Evolutionary conservation across 2,888 invertebrate genomes (phyloP).

Genomic region (Dryobota labecula): DNA sequence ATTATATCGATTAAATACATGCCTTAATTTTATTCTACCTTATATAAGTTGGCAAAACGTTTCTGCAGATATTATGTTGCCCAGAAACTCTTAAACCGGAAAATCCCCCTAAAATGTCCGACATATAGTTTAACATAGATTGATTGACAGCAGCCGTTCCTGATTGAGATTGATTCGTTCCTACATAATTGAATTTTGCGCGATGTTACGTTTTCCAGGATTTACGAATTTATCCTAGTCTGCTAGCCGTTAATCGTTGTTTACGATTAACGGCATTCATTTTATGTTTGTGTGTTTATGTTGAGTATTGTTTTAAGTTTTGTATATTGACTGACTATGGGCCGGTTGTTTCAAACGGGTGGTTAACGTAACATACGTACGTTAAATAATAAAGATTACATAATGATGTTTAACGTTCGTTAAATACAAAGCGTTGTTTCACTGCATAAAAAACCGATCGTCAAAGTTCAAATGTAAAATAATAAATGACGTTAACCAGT

Average conservation of each 20-base stretch:
- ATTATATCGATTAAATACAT: not conserved
- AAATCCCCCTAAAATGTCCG: slow-evolving; percentile 8
- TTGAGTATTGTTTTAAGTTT: not conserved
- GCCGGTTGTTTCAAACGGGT: no score
- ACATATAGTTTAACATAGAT: slow-evolving; percentile 35
- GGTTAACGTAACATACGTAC: no score
- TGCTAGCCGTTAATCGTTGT: slow-evolving; percentile 27
- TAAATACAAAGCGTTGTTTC: no score
- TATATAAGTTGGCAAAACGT: not conserved
- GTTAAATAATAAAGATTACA: no score
- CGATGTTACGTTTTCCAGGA: slow-evolving; percentile 47
- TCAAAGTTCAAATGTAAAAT: no score
- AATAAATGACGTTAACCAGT: no score
- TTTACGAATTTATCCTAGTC: slow-evolving; percentile 13
- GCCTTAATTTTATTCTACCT: not conserved
- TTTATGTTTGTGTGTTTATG: not conserved
- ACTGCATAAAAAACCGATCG: no score
- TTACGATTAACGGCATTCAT: slow-evolving; percentile 17
- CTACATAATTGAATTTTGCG: slow-evolving; percentile 57
- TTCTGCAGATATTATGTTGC: not conserved
- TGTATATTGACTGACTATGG: no score
- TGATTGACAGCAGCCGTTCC: slow-evolving; percentile 40
- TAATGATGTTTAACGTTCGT: no score
- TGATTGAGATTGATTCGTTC: slow-evolving; percentile 62
- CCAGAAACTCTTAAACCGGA: not conserved